These are phyloP conservation scores for Agonopterix alstromeriana DNA, from an alignment of 2,888 invertebrate genomes.

Conservation along the genomic window DNA sequence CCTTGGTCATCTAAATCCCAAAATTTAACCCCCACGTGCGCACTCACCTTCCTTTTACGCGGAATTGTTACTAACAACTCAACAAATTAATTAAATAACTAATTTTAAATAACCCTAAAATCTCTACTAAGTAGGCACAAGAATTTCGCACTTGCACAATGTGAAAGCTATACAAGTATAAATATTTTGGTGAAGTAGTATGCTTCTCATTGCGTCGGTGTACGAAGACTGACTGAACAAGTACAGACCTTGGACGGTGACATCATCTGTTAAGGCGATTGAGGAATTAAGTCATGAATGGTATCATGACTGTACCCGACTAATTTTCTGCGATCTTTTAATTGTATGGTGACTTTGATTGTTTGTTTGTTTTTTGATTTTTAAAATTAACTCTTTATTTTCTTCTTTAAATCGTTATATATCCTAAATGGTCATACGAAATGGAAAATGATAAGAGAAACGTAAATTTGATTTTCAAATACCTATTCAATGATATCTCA, in stretches of 20 bases:
- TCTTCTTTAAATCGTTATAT: no score
- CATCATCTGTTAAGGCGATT: conserved; percentile 48
- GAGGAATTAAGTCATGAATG: background rate
- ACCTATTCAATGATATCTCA: no score
- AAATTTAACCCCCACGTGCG: background rate
- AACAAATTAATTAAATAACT: conserved; percentile 22
- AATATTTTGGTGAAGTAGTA: conserved; percentile 27
- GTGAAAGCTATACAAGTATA: conserved; percentile 34
- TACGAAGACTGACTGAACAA: conserved; percentile 35
- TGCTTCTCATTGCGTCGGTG: conserved; percentile 61
- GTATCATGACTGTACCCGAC: no score
- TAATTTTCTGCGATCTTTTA: no score
- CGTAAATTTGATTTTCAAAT: no score
- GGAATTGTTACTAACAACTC: conserved; percentile 55
- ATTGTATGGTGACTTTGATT: no score
- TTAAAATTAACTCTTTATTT: no score
- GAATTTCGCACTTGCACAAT: conserved; percentile 50
- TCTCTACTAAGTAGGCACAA: conserved; percentile 48
- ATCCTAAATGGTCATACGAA: no score
- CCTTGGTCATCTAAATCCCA: background rate
- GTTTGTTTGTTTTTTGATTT: no score
- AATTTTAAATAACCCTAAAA: conserved; percentile 10
- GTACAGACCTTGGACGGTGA: conserved; percentile 23
- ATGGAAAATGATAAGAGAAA: no score
- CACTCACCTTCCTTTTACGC: conserved; percentile 68